Evolutionary conservation across 2,113 vertebrate genomes (phyloP), one percentile per base, ranked within the genome.

Genomic region (Solea senegalensis): DNA sequence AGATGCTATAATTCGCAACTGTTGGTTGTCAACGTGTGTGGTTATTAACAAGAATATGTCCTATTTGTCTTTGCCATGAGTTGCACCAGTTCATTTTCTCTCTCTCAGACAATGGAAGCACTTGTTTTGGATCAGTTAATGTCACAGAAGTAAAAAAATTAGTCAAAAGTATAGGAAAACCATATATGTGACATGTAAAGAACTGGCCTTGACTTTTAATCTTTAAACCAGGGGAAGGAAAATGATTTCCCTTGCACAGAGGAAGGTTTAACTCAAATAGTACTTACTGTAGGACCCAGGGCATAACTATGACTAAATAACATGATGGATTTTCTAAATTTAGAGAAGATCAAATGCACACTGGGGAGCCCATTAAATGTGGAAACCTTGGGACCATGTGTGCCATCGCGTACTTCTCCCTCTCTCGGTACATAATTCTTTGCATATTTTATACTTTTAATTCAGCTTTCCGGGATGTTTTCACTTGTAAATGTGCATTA

Each of bases 311-410:
- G 69, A 71, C 57, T 82, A 80, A 73, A 72, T 55, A 40, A 66
- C 45, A 60, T 64, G 28, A 81, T 76, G 57, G 56, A 60, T 59
- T 70, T 78, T 76, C 45, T 81, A 48, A 74, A 82, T 74, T 87
- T 70, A 87, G 34, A 65, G 60, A 55, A 55, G 54, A 84, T 74
- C 72, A 76, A 84, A 84, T 64, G 63, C 27, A 43, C 72, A 62
- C 48, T 13, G 5, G 49, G 69, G 52, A 49, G 41, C 14, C 15
- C 8, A 48, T 69, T 75, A 60, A 68, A 50, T 65, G 44, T 26
- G 14, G 10, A 56, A 76, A 28, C 52, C 28, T 26, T n/a, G 55
- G 60, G 46, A 49, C 11, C 21, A 28, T 66, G 60, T 57, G 39
- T 65, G 14, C 27, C 41, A 41, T 59, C 3, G 40, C 8, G 49